These are phyloP conservation scores for Callinectes sapidus DNA, from an alignment of 2,888 invertebrate genomes.

Conservation along the genomic window DNA sequence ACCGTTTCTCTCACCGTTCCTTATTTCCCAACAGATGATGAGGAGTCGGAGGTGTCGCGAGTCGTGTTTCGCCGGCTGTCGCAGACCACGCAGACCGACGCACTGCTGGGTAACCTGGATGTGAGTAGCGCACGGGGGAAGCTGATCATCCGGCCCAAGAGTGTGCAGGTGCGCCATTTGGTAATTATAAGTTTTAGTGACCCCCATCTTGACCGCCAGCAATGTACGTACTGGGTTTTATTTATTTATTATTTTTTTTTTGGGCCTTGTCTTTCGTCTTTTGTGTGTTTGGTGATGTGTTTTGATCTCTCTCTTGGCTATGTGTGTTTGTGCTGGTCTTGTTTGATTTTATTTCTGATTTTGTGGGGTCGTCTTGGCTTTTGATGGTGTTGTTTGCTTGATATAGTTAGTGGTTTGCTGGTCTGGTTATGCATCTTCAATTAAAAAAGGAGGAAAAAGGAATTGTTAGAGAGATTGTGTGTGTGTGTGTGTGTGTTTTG, in stretches of 20 bases:
- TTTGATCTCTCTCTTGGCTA: no score
- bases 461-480: no score
- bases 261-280: not conserved
- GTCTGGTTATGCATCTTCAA: no score
- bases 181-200: not conserved
- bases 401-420: no score
- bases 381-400: no score
- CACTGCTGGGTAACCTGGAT: slow-evolving; percentile 77
- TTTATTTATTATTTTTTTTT: no score
- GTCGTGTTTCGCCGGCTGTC: slow-evolving; percentile 77
- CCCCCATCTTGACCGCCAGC: not conserved
- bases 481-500: no score
- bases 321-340: no score
- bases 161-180: slow-evolving; percentile 66
- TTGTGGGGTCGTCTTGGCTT: no score
- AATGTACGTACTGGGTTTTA: not conserved
- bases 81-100: slow-evolving; percentile 78
- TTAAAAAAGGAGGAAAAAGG: no score
- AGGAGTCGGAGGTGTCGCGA: slow-evolving; percentile 73
- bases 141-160: slow-evolving; percentile 69
- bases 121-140: slow-evolving; percentile 74
- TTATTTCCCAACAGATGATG: slow-evolving; percentile 62
- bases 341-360: no score
- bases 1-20: not conserved
- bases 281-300: not conserved